Evolutionary conservation across 2,113 vertebrate genomes (phyloP).

Genomic region (Verasper variegatus): DNA sequence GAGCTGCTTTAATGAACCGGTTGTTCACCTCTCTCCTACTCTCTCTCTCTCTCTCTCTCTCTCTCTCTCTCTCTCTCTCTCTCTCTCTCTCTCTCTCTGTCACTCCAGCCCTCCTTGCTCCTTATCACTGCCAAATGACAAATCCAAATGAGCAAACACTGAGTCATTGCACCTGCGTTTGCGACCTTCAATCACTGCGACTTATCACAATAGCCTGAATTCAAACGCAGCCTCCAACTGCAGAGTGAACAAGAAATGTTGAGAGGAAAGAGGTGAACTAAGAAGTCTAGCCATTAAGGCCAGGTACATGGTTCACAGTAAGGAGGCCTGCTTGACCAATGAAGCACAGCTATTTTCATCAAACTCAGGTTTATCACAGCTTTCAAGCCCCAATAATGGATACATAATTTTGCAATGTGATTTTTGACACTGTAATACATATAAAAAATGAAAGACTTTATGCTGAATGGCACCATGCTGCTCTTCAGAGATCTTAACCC

Average conservation of each 20-base stretch:
- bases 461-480: conserved; percentile 3
- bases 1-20: conserved; percentile 63
- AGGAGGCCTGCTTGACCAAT: conserved; percentile 10
- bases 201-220: conserved; percentile 60
- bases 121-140: conserved; percentile 66
- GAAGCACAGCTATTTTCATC: no score
- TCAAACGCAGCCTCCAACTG: conserved; percentile 33
- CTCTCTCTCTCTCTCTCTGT: neutral
- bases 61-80: neutral
- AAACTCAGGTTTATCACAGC: no score
- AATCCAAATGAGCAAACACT: conserved; percentile 73
- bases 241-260: conserved; percentile 24
- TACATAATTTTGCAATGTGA: neutral
- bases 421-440: neutral
- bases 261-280: conserved; percentile 7
- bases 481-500: neutral
- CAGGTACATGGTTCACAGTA: neutral
- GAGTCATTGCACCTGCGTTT: conserved; percentile 72
- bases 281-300: conserved; percentile 2
- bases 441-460: neutral
- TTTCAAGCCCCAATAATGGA: no score
- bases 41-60: neutral
- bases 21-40: conserved; percentile 33
- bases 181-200: conserved; percentile 69
- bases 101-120: conserved; percentile 15